Evolutionary conservation across 2,888 invertebrate species (phyloP).

Genomic region (Anagyrus pseudococci): DNA sequence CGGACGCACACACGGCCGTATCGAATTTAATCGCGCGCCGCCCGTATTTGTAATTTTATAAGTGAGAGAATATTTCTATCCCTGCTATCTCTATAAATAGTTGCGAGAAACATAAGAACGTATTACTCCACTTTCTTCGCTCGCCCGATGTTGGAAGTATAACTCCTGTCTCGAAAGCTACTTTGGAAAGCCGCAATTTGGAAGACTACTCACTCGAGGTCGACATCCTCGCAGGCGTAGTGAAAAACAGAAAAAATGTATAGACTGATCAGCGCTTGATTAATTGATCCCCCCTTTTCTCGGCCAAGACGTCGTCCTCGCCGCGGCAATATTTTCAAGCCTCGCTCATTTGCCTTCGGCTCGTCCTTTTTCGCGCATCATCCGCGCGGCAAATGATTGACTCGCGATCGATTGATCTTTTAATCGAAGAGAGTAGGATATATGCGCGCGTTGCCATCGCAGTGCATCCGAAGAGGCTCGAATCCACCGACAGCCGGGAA

Average conservation of each 20-base stretch:
- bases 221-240: not conserved
- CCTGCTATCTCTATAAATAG: too few relatives aligned
- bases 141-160: too few relatives aligned
- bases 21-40: conserved; percentile 48
- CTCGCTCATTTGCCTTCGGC: too few relatives aligned
- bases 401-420: conserved; percentile 39
- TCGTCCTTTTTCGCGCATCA: too few relatives aligned
- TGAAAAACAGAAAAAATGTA: not conserved
- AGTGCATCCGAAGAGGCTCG: too few relatives aligned
- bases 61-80: too few relatives aligned
- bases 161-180: too few relatives aligned
- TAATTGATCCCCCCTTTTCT: conserved; percentile 17
- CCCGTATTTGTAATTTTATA: conserved; percentile 10
- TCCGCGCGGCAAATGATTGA: conserved; percentile 40
- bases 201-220: not conserved
- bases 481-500: conserved; percentile 48
- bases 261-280: conserved; percentile 16
- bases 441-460: too few relatives aligned
- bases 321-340: conserved; percentile 34
- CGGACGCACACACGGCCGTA: conserved; percentile 46
- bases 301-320: conserved; percentile 4
- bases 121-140: too few relatives aligned
- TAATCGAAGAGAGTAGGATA: conserved; percentile 32
- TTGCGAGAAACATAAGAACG: too few relatives aligned
- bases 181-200: conserved; percentile 11